phyloP scores from a whole-genome alignment of 2,113 vertebrate genomes.

The Ariopsis seemanni region DNA sequence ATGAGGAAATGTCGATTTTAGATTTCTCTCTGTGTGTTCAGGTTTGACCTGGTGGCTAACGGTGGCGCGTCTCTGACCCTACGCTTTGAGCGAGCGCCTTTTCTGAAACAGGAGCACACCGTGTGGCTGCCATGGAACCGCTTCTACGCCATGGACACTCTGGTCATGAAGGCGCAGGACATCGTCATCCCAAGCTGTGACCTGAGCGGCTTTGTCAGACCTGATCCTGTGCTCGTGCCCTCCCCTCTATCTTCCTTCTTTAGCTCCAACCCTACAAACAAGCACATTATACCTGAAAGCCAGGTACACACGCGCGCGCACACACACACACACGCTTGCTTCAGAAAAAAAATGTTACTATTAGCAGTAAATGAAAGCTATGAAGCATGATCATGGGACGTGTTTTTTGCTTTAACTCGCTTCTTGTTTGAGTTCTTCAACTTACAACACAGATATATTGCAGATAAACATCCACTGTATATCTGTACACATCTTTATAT shows the following conservation, averaged over 20 bases:
- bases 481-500: not conserved
- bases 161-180: slow-evolving; percentile 85
- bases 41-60: slow-evolving; percentile 89
- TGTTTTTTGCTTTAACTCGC: too few species aligned
- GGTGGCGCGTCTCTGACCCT: slow-evolving; percentile 83
- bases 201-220: slow-evolving; percentile 83
- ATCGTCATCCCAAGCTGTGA: slow-evolving; percentile 85
- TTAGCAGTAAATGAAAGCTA: not conserved
- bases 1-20: not conserved
- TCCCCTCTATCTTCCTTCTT: slow-evolving; percentile 88
- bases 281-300: slow-evolving; percentile 85
- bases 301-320: slow-evolving; percentile 69
- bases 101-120: slow-evolving; percentile 83
- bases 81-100: slow-evolving; percentile 84
- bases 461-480: not conserved
- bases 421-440: not conserved
- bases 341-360: not conserved
- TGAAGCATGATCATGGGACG: not conserved
- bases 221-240: slow-evolving; percentile 82
- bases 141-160: slow-evolving; percentile 85
- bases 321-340: not conserved
- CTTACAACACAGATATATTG: not conserved
- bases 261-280: slow-evolving; percentile 78
- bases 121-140: slow-evolving; percentile 89
- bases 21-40: slow-evolving; percentile 44